phyloP scores from a whole-genome alignment of 2,113 vertebrate genomes.

The Psettodes erumei region DNA sequence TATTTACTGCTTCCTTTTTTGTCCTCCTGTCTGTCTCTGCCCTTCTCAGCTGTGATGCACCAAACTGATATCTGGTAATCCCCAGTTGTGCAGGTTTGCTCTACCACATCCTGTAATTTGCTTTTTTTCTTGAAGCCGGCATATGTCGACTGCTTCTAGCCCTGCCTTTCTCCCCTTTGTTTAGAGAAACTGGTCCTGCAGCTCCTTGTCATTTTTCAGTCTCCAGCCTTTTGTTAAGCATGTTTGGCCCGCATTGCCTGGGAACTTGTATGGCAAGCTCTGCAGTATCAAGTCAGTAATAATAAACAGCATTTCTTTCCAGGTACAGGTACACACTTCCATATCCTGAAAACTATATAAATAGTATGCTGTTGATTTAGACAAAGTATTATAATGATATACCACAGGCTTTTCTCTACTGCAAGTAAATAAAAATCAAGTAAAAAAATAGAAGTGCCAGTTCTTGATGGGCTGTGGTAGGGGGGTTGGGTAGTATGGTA shows the following conservation, averaged over 20 bases:
- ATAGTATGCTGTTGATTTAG: not conserved
- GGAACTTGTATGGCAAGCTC: slow-evolving; percentile 69
- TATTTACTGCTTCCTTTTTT: slow-evolving; percentile 29
- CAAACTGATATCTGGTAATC: not conserved
- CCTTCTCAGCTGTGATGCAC: not conserved
- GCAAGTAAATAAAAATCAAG: not conserved
- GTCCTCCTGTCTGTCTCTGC: slow-evolving; percentile 17
- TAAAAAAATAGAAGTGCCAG: not conserved
- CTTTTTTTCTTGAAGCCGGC: not conserved
- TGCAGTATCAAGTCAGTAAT: not conserved
- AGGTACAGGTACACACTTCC: not conserved
- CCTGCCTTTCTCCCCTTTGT: slow-evolving; percentile 57
- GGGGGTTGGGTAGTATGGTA: too few relatives aligned
- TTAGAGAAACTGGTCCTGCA: slow-evolving; percentile 65
- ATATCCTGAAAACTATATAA: not conserved
- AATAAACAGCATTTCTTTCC: not conserved
- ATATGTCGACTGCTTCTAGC: not conserved
- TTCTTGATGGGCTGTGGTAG: not conserved
- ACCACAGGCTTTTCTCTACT: too few relatives aligned
- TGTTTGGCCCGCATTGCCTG: slow-evolving; percentile 18
- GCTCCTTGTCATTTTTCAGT: slow-evolving; percentile 49
- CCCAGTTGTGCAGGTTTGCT: not conserved
- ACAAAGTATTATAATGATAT: not conserved
- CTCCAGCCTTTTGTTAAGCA: slow-evolving; percentile 37
- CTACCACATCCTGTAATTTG: slow-evolving; percentile 16